Conservation (phyloP, 2,797 vertebrate genomes). For the Danio choprae region DNA sequence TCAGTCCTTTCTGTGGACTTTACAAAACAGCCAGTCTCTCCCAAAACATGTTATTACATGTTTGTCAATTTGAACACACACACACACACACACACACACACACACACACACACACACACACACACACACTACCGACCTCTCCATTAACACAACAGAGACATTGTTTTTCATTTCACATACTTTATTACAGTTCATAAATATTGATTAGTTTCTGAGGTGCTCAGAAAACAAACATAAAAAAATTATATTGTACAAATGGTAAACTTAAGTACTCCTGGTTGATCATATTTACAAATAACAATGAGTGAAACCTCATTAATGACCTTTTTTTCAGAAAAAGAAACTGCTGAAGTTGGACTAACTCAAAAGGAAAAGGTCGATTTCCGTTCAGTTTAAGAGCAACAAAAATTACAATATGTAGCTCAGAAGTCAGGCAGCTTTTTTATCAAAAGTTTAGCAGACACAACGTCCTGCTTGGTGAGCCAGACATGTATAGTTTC, state of each 20-base stretch:
- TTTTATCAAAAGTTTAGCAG: conserved; percentile 72
- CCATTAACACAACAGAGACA: conserved; percentile 66
- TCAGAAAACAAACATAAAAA: conserved; percentile 93
- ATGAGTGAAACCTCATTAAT: conserved; percentile 96
- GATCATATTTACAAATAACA: conserved; percentile 99
- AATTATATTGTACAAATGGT: conserved; percentile 93
- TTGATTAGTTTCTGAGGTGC: conserved; percentile 87
- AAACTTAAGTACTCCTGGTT: conserved; percentile 96
- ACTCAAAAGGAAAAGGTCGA: conserved; percentile 78
- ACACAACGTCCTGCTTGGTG: conserved; percentile 70
- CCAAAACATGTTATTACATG: conserved; percentile 78
- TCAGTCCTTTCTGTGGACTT: conserved; percentile 69
- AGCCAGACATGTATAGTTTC: conserved; percentile 85
- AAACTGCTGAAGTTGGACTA: conserved; percentile 91
- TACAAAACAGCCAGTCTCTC: conserved; percentile 65
- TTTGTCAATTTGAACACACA: conserved; percentile 50
- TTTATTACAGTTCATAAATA: conserved; percentile 98
- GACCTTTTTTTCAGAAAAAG: conserved; percentile 90
- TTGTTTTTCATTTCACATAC: conserved; percentile 76
- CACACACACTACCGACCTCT: conserved; percentile 53
- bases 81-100: conserved; percentile 37
- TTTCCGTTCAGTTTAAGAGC: conserved; percentile 91
- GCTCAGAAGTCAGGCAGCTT: conserved; percentile 82
- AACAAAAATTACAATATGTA: conserved; percentile 84
- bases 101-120: conserved; percentile 21